Evolutionary conservation across 2,113 vertebrate species (phyloP).

Genomic region (Ciconia stormi): DNA sequence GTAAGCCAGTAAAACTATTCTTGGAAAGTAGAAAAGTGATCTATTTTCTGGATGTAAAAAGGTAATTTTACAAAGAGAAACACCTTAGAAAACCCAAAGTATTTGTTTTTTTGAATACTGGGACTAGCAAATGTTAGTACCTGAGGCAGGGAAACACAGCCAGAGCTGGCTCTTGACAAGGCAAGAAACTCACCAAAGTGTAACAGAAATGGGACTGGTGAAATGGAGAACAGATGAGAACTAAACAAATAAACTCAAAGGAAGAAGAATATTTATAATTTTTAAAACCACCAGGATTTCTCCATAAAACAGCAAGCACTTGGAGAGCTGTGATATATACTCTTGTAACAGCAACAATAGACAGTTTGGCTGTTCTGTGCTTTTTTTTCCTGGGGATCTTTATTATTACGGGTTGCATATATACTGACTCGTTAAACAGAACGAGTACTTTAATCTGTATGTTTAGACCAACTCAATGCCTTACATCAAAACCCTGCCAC

Average conservation of each 20-base stretch:
- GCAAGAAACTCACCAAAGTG: neutral
- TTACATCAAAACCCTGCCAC: neutral
- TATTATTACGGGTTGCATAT: neutral
- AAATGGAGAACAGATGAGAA: neutral
- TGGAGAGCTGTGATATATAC: neutral
- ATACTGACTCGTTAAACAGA: neutral
- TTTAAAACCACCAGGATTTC: neutral
- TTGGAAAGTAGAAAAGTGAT: neutral
- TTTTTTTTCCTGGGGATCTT: neutral
- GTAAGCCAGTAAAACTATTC: neutral
- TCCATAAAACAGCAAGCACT: neutral
- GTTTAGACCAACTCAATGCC: neutral
- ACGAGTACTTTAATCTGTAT: neutral
- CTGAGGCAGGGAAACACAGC: neutral
- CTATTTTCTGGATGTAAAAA: neutral
- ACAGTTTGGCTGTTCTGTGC: neutral
- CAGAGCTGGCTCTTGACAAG: neutral
- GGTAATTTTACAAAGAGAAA: neutral
- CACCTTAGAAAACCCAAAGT: neutral
- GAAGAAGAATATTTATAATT: neutral
- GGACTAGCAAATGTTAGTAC: neutral
- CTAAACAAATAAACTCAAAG: neutral
- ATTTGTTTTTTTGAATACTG: neutral
- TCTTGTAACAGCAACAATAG: neutral
- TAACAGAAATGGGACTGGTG: neutral